A percentile compares a stretch with the other conserved stretches of the same genome.
These are phyloP conservation scores for Microplitis mediator DNA, from an alignment of 1,140 invertebrate species.

Conservation along the genomic window DNA sequence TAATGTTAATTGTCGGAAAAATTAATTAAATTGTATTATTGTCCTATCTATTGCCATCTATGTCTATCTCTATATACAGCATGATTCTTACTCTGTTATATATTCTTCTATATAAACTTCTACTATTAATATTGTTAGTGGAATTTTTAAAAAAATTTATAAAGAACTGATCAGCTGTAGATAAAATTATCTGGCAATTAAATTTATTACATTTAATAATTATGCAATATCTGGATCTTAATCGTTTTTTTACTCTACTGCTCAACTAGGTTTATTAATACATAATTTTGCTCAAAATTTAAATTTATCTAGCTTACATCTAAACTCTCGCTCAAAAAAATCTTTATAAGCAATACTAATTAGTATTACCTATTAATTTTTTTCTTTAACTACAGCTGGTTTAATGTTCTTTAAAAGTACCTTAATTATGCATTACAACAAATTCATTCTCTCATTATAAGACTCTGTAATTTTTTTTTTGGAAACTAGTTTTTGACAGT, in stretches of 20 bases:
- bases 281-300: slow-evolving; percentile 16
- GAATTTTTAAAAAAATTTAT: slow-evolving; percentile 12
- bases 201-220: neutral
- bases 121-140: slow-evolving; percentile 56
- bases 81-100: slow-evolving; percentile 60
- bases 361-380: neutral
- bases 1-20: slow-evolving; percentile 20
- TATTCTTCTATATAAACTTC: slow-evolving; percentile 59
- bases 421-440: slow-evolving; percentile 26
- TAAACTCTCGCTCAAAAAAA: slow-evolving; percentile 2
- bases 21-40: slow-evolving; percentile 55
- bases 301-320: neutral
- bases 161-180: slow-evolving; percentile 48
- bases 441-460: slow-evolving; percentile 5
- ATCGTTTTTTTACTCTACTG: slow-evolving; percentile 31
- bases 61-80: slow-evolving; percentile 59
- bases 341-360: slow-evolving; percentile 11
- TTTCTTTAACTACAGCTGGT: slow-evolving; percentile 14
- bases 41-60: slow-evolving; percentile 50
- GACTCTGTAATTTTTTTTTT: neutral
- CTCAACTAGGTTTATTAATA: slow-evolving; percentile 47
- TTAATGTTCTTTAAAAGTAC: slow-evolving; percentile 23
- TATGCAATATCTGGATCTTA: too few species aligned
- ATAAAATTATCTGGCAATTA: neutral
- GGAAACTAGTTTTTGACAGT: too few species aligned